These are phyloP conservation scores for Laticauda laticaudata DNA, from an alignment of 2,113 vertebrate genomes.

Conservation along the genomic window DNA sequence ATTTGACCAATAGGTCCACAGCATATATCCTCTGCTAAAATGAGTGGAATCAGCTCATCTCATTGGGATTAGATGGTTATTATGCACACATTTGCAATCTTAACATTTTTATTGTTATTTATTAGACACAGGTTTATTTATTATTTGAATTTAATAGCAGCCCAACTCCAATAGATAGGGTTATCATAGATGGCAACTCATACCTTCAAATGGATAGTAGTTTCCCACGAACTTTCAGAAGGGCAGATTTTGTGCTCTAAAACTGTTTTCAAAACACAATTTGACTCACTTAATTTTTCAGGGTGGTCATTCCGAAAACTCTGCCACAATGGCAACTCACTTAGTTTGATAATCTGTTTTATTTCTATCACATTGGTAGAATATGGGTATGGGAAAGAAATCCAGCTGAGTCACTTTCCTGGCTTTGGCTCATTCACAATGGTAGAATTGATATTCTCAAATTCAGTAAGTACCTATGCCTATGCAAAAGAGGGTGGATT, in stretches of 20 bases:
- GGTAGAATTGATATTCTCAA: not conserved
- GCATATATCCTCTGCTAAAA: no score
- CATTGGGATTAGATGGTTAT: not conserved
- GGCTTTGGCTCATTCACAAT: not conserved
- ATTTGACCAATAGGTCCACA: no score
- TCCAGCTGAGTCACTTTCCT: not conserved
- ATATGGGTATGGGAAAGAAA: not conserved
- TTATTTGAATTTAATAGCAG: not conserved
- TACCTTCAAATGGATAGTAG: not conserved
- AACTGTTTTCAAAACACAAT: not conserved
- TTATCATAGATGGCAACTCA: not conserved
- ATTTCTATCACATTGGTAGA: not conserved
- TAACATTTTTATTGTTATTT: not conserved
- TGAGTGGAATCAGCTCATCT: no score
- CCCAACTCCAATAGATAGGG: not conserved
- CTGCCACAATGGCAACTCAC: not conserved
- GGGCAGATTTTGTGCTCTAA: not conserved
- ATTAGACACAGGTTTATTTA: not conserved
- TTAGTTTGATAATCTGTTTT: not conserved
- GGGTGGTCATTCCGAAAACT: not conserved
- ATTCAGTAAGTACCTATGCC: not conserved
- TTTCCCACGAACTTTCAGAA: not conserved
- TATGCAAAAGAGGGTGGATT: not conserved
- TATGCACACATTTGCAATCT: not conserved
- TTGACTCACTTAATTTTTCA: not conserved